Evolutionary conservation across 2,888 invertebrate species (phyloP).

Genomic region (Cosmia pyralina): DNA sequence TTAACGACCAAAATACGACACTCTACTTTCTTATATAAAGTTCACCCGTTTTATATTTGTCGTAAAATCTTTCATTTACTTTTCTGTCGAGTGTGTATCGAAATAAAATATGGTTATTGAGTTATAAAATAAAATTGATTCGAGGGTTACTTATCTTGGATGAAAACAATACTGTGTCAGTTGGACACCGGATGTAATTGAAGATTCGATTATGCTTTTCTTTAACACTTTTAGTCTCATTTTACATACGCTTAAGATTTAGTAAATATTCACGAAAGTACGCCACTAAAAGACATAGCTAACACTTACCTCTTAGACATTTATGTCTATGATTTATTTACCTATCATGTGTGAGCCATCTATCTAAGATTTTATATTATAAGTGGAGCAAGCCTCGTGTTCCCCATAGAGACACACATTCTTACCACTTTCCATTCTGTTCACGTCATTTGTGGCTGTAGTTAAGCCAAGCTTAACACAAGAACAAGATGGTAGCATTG

Average conservation of each 20-base stretch:
- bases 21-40: constrained; percentile 60
- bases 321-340: constrained; percentile 16
- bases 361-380: constrained; percentile 2
- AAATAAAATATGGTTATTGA: constrained; percentile 55
- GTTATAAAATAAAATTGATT: constrained; percentile 48
- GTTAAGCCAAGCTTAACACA: constrained; percentile 59
- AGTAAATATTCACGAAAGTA: neutral
- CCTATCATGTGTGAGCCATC: constrained; percentile 4
- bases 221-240: neutral
- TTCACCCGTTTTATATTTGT: constrained; percentile 57
- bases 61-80: constrained; percentile 64
- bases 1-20: constrained; percentile 61
- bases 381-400: neutral
- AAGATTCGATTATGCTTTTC: too few species aligned
- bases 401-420: constrained; percentile 29
- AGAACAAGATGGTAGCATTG: constrained; percentile 54
- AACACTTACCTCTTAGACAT: constrained; percentile 4
- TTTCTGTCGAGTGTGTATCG: constrained; percentile 38
- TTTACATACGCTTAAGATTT: neutral
- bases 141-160: constrained; percentile 1
- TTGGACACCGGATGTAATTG: neutral
- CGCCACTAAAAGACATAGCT: neutral
- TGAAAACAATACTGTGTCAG: constrained; percentile 1
- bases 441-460: constrained; percentile 55
- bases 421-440: constrained; percentile 37